These are phyloP conservation scores for Cylloceria caligata DNA, from an alignment of 2,888 invertebrate genomes.

Conservation along the genomic window DNA sequence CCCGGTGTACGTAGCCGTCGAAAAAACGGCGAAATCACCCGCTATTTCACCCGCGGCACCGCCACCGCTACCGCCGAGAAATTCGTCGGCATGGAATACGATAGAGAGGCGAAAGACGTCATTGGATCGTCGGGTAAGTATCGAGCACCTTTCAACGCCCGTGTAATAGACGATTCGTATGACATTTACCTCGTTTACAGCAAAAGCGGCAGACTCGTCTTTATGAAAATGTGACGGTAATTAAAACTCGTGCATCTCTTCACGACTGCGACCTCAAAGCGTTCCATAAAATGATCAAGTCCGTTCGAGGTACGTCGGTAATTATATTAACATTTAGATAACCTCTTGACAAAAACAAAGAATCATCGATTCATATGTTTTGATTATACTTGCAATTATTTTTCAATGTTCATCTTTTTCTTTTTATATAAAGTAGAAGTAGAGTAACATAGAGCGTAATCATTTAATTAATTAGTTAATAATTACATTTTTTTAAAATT, in stretches of 20 bases:
- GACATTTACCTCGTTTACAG: constrained; percentile 74
- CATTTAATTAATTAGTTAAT: too few relatives aligned
- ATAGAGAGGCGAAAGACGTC: constrained; percentile 85
- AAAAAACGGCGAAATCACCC: constrained; percentile 86
- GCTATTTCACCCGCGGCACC: constrained; percentile 85
- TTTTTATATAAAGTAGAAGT: neutral
- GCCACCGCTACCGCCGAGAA: constrained; percentile 88
- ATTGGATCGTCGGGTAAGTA: constrained; percentile 82
- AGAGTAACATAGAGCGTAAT: too few relatives aligned
- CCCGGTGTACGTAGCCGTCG: constrained; percentile 90
- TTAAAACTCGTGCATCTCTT: constrained; percentile 88
- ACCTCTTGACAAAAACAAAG: too few relatives aligned
- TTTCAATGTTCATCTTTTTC: neutral
- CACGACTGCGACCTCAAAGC: constrained; percentile 92
- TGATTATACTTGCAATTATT: neutral
- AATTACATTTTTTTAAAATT: too few relatives aligned
- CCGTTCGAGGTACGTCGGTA: constrained; percentile 89
- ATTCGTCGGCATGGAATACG: constrained; percentile 85
- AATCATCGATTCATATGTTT: neutral
- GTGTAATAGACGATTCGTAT: constrained; percentile 17
- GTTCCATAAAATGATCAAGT: constrained; percentile 93
- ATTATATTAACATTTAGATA: neutral
- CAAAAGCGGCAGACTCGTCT: constrained; percentile 87
- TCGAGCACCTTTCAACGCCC: neutral
- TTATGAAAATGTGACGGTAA: constrained; percentile 89